Evolutionary conservation across 2,797 vertebrate species (phyloP).

Genomic region (Anabacerthia variegaticeps): DNA sequence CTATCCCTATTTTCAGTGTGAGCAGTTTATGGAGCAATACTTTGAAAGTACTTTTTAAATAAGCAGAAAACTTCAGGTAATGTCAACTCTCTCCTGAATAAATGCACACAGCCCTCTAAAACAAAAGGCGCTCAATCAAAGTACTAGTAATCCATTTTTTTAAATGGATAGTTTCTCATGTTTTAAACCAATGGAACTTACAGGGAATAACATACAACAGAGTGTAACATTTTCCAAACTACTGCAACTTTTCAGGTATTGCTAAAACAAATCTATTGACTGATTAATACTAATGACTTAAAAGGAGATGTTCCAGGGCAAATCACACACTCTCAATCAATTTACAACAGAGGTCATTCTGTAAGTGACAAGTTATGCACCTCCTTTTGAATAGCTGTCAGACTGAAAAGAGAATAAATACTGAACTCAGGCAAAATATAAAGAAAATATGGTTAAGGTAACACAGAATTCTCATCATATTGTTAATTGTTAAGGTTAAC

Average conservation of each 20-base stretch:
- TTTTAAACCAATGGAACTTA: constrained; percentile 31
- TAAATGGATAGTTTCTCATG: not conserved
- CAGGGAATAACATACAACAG: not conserved
- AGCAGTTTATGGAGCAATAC: not conserved
- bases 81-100: not conserved
- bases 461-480: not conserved
- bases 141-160: not conserved
- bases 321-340: constrained; percentile 23
- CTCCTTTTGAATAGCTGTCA: not conserved
- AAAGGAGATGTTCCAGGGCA: constrained; percentile 47
- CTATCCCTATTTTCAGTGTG: not conserved
- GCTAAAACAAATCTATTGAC: constrained; percentile 35
- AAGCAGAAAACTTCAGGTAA: not conserved
- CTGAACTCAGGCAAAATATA: not conserved
- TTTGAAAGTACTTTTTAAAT: not conserved
- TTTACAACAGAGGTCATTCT: constrained; percentile 33
- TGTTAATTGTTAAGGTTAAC: not conserved
- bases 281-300: constrained; percentile 53
- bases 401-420: constrained; percentile 20
- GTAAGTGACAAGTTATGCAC: not conserved
- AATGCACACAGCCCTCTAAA: not conserved
- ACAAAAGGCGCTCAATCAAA: constrained; percentile 3
- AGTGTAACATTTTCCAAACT: constrained; percentile 7
- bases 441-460: not conserved
- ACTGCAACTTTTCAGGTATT: constrained; percentile 1